Percentiles rank a stretch among this genome's conserved stretches.
Conservation (phyloP, 2,888 invertebrate species). For the Spodoptera picta region DNA sequence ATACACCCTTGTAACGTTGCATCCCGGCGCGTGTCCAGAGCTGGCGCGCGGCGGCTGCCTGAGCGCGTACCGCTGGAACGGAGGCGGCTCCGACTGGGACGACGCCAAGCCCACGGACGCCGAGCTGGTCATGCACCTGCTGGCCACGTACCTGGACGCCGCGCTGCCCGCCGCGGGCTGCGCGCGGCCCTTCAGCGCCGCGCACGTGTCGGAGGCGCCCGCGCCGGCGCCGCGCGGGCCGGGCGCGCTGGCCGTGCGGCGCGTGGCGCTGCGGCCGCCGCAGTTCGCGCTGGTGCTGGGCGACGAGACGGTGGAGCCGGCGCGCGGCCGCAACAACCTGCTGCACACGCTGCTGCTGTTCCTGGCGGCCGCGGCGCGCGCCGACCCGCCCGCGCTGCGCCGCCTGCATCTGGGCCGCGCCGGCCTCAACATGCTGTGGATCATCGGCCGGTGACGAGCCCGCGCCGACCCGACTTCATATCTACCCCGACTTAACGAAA, state of each 20-base stretch:
- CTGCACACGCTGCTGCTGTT: slow-evolving; percentile 95
- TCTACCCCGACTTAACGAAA: too few species aligned
- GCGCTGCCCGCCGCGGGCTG: slow-evolving; percentile 63
- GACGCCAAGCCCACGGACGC: slow-evolving; percentile 96
- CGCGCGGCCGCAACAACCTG: slow-evolving; percentile 90
- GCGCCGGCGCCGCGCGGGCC: slow-evolving; percentile 24
- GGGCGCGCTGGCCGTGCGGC: slow-evolving; percentile 32
- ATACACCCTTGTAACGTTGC: too few species aligned
- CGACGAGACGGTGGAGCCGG: slow-evolving; percentile 56
- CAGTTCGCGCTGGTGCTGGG: slow-evolving; percentile 51
- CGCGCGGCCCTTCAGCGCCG: slow-evolving; percentile 79
- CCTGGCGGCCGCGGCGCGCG: slow-evolving; percentile 81
- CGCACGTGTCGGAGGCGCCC: slow-evolving; percentile 69
- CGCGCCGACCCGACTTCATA: not conserved
- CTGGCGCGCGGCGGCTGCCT: slow-evolving; percentile 95
- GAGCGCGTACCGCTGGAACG: slow-evolving; percentile 96
- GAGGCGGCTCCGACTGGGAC: slow-evolving; percentile 91
- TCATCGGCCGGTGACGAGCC: slow-evolving; percentile 88
- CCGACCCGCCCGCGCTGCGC: slow-evolving; percentile 44
- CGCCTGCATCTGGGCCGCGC: slow-evolving; percentile 76
- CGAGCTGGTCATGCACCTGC: slow-evolving; percentile 94
- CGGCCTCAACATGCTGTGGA: slow-evolving; percentile 94
- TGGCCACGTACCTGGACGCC: slow-evolving; percentile 93
- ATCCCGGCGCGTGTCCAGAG: slow-evolving; percentile 86
- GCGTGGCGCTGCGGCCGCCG: slow-evolving; percentile 46